Evolutionary conservation across 2,888 invertebrate genomes (phyloP).

Genomic region (Nysson spinosus): DNA sequence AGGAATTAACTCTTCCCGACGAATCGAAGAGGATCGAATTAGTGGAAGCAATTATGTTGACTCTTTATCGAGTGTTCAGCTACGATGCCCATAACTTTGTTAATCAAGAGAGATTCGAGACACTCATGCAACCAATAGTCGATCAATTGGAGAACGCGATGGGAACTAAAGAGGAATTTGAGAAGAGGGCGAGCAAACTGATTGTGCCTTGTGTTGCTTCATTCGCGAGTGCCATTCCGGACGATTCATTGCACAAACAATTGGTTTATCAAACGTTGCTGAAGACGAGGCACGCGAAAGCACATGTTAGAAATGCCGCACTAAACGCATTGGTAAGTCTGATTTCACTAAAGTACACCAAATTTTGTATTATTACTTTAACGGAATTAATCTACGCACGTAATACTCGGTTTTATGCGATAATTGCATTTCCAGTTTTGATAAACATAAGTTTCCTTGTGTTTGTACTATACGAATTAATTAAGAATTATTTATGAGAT

Average conservation of each 20-base stretch:
- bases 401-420: too few relatives aligned
- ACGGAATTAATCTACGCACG: too few relatives aligned
- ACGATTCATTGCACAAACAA: constrained; percentile 93
- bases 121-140: constrained; percentile 90
- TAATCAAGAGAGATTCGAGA: constrained; percentile 90
- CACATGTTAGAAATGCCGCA: constrained; percentile 81
- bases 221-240: constrained; percentile 89
- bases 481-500: too few relatives aligned
- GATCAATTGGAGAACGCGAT: constrained; percentile 91
- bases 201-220: constrained; percentile 90
- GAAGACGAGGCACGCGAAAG: constrained; percentile 88
- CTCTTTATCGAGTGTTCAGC: constrained; percentile 87
- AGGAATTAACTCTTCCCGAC: constrained; percentile 80
- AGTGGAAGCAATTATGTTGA: constrained; percentile 85
- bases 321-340: constrained; percentile 67
- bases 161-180: constrained; percentile 81
- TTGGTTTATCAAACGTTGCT: constrained; percentile 93
- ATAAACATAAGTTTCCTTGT: too few relatives aligned
- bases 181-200: constrained; percentile 80
- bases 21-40: constrained; percentile 76
- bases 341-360: too few relatives aligned
- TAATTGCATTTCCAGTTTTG: too few relatives aligned
- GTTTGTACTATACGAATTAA: too few relatives aligned
- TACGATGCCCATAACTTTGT: constrained; percentile 91
- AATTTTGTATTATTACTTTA: too few relatives aligned